Evolutionary conservation across 2,888 invertebrate species (phyloP).

Genomic region (Drosophila algonquin): DNA sequence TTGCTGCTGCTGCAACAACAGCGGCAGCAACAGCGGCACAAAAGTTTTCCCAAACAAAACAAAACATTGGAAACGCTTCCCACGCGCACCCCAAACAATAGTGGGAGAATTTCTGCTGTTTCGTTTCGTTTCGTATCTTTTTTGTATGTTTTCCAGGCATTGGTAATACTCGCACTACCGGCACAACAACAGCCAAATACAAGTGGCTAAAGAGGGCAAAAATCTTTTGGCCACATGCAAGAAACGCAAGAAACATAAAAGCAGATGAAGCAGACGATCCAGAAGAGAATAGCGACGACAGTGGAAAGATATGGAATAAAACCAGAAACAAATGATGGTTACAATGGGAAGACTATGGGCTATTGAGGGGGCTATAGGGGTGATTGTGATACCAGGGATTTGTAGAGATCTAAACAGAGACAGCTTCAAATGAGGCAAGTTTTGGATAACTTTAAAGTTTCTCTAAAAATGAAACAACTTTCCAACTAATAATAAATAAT

Average conservation of each 20-base stretch:
- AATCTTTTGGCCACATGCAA: conserved; percentile 71
- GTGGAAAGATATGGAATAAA: conserved; percentile 9
- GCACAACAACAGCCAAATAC: conserved; percentile 24
- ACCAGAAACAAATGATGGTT: background rate
- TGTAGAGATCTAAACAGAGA: background rate
- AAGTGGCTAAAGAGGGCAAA: conserved; percentile 49
- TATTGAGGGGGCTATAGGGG: background rate
- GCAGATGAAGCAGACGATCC: conserved; percentile 15
- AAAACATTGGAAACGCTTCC: conserved; percentile 73
- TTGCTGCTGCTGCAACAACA: conserved; percentile 37
- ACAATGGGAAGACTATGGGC: too few species aligned
- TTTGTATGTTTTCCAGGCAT: conserved; percentile 65
- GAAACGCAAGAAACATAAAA: conserved; percentile 42
- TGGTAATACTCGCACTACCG: conserved; percentile 44
- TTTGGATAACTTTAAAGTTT: too few species aligned
- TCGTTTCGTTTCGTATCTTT: conserved; percentile 41
- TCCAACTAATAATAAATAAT: too few species aligned
- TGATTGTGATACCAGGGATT: too few species aligned
- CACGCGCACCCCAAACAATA: conserved; percentile 66
- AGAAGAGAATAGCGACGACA: conserved; percentile 8
- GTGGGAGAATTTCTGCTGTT: conserved; percentile 65
- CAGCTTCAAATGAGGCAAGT: background rate
- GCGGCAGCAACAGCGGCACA: conserved; percentile 26
- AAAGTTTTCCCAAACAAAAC: conserved; percentile 44
- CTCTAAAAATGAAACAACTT: too few species aligned